Conservation (phyloP, 1,140 invertebrate species). For the Mesaphorura yosii region DNA sequence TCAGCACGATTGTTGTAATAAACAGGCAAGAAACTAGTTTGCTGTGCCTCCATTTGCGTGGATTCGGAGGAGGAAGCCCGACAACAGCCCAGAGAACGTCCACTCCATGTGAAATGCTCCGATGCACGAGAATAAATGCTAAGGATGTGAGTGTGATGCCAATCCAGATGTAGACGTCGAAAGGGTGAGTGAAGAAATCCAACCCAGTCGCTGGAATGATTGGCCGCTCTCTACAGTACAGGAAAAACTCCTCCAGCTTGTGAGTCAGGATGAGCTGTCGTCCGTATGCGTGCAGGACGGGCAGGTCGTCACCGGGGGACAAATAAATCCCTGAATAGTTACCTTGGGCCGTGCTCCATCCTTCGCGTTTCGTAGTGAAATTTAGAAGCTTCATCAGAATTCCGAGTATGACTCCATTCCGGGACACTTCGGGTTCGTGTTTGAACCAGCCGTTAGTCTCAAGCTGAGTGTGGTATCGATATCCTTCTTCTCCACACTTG, state of each 20-base stretch:
- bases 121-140: background rate
- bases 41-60: background rate
- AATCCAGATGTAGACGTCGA: background rate
- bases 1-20: background rate
- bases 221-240: background rate
- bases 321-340: slow-evolving; percentile 9
- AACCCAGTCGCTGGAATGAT: background rate
- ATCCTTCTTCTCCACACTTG: background rate
- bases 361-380: background rate
- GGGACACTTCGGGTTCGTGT: background rate
- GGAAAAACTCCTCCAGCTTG: background rate
- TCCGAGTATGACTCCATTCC: slow-evolving; percentile 9
- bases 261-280: no score
- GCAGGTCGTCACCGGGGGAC: background rate
- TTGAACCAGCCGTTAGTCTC: background rate
- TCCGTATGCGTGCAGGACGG: no score
- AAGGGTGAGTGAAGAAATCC: background rate
- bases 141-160: background rate
- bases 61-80: background rate
- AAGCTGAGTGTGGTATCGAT: background rate
- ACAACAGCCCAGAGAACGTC: background rate
- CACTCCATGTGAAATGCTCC: background rate
- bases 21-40: background rate
- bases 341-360: background rate
- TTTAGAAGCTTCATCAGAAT: slow-evolving; percentile 2